These are phyloP conservation scores for Amphiura filiformis DNA, from an alignment of 35 echinoderm and acorn worm genomes.

Conservation along the genomic window DNA sequence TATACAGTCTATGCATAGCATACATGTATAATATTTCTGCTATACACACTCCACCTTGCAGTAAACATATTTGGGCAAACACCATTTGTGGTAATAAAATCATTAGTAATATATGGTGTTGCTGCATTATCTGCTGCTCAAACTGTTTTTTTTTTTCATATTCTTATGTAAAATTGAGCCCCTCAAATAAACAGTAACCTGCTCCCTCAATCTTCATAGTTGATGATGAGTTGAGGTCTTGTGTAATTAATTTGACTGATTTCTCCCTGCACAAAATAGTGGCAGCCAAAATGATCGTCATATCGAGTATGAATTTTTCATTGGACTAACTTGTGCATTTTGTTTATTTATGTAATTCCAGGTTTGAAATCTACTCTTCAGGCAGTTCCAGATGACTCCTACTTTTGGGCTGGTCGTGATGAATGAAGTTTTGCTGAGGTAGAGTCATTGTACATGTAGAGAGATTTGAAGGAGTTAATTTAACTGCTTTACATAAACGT, in stretches of 20 bases:
- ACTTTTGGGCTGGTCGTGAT: background rate
- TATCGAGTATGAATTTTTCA: background rate
- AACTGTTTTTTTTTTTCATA: too few species aligned
- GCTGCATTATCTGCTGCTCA: too few species aligned
- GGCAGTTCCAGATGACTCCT: background rate
- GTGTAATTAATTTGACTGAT: background rate
- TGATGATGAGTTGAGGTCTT: background rate
- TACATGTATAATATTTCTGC: too few species aligned
- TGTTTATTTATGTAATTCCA: too few species aligned
- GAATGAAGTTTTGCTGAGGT: background rate
- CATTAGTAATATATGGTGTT: too few species aligned
- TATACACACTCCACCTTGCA: too few species aligned
- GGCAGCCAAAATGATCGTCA: background rate
- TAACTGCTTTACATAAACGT: too few species aligned
- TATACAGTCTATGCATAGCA: too few species aligned
- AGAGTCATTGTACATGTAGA: too few species aligned
- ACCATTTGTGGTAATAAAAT: too few species aligned
- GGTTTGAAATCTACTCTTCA: slow-evolving; percentile 1
- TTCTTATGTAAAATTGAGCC: background rate
- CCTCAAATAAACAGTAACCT: background rate
- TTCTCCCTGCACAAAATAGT: background rate
- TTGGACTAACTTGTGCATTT: background rate
- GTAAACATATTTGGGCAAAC: too few species aligned
- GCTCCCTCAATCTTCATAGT: background rate
- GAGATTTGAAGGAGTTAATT: too few species aligned